Evolutionary conservation across 2,797 vertebrate species (phyloP), one percentile per base, ranked within the genome.

Genomic region (Toxotes lorentzi): DNA sequence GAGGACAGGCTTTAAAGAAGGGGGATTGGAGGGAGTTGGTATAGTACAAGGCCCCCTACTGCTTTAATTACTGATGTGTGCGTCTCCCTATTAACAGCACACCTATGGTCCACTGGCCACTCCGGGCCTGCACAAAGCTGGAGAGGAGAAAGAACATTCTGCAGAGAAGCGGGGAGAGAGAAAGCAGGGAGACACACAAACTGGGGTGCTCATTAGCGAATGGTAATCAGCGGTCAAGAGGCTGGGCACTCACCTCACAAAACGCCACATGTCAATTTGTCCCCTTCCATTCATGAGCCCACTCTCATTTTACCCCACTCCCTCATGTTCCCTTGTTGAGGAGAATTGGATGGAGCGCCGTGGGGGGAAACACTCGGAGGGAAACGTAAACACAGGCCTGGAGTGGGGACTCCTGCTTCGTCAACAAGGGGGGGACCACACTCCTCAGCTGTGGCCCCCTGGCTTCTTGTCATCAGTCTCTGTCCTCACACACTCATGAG

Each of bases 31-130:
- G 61, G 75, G 78, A 87, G 67, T 86, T 89, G 88, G 86, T 89
- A 87, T 89, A 85, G 91, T 89, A 92, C 82, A 91, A 92, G 83
- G n/a, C 92, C 93, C 94, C 95, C 94, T 84, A 87, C 95, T 94
- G 95, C 92, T 96, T 95, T 95, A 96, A 96, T 96, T 96, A 96
- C 95, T 90, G 92, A 93, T 94, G 92, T 93, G 91, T 93, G 92
- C 92, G 86, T 93, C 91, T 95, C 93, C 91, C 93, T 78, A 94
- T 95, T 95, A 94, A 89, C 90, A 80, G 92, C 86, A 81, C 92
- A 94, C 94, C 93, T 94, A 89, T 92, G 91, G 89, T 91, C 90
- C 91, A 77, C 85, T 74, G 73, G 90, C 88, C 91, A 58, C 86
- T 83, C 73, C 2, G 66, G 86, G 86, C 81, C 82, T 4, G 81